Base-by-base conservation (phyloP, 2,797 vertebrate genomes). In the Lithobates sylvaticus region DNA sequence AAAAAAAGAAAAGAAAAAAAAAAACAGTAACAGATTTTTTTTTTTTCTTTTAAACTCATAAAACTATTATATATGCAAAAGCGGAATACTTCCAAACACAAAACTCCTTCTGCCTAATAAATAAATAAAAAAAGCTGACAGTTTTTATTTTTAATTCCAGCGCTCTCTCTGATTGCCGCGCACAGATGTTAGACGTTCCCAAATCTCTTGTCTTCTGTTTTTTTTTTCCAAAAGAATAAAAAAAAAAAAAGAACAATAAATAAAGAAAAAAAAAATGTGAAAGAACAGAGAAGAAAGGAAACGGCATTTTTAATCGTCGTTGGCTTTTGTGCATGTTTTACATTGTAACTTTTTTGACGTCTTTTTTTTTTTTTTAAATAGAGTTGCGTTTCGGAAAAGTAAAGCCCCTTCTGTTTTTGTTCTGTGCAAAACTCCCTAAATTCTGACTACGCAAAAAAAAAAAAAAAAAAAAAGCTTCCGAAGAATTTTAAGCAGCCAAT, bases 401-500 rank as follows among this genome's bases (percentile, higher is more conserved):
- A 47, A 67, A 71, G 74, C 32, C 50, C 50, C 65, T 47, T 39
- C 26, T 58, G 74, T 64, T 47, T 47, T 42, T 7, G 64, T 81
- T 29, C 72, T 76, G 18, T 29, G 32, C 36, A 81, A 58, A 80
- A 39, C 8, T 64, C 61, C 73, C 54, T 78, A 65, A 83, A 83
- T 78, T 65, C 71, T 78, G 85, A 78, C 85, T 71, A 36, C 13
- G 15, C 10, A 13, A 76, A 36, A 34, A 34, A 34, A 34, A 1
- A 29, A 29, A 29, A 27, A 72, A 73, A 71, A 36, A 7, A 6
- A 36, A 39, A 39, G 39, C 39, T 1, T 76, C 78, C 8, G 67
- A 32, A 72, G 84, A 86, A 86, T 82, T 83, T 78, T 78, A 86
- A 86, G 74, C 79, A 86, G 78, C 70, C 72, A 86, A 79, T 76